A percentile compares a stretch with the other conserved stretches of the same genome.
Evolutionary conservation across 2,113 vertebrate genomes (phyloP).

Genomic region (Artemisiospiza belli): DNA sequence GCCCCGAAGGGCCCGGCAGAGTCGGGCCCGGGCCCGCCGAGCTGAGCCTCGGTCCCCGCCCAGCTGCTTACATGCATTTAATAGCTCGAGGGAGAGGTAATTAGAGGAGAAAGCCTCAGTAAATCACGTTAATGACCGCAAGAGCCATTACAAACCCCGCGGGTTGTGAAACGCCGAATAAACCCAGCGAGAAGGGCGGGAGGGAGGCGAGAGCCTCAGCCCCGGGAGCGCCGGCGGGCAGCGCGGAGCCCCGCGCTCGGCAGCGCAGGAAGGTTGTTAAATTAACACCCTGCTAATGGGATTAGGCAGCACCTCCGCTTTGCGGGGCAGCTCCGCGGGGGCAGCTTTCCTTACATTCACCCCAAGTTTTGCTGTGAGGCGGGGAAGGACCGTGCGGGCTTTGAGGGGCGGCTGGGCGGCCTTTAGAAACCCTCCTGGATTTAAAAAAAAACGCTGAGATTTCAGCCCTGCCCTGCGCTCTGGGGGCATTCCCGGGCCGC

Average conservation of each 20-base stretch:
- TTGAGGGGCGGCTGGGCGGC: rapidly evolving
- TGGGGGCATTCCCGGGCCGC: not conserved
- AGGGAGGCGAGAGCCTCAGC: not conserved
- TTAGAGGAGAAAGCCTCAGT: slow-evolving; percentile 53
- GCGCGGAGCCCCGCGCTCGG: not conserved
- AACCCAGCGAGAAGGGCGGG: not conserved
- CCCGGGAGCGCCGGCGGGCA: not conserved
- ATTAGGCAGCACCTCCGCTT: not conserved
- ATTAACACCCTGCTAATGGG: slow-evolving; percentile 39
- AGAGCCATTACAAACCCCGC: slow-evolving; percentile 29
- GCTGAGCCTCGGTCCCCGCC: not conserved
- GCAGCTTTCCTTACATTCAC: not conserved
- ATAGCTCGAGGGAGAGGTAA: slow-evolving; percentile 42
- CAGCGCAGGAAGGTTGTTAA: not conserved
- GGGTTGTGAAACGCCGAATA: not conserved
- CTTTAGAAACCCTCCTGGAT: rapidly evolving
- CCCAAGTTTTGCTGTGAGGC: not conserved
- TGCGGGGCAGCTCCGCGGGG: not conserved
- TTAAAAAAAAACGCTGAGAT: not conserved
- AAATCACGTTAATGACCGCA: slow-evolving; percentile 65
- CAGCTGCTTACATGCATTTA: slow-evolving; percentile 11
- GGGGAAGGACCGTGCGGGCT: not conserved
- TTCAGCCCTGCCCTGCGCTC: not conserved
- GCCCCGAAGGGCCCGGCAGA: not conserved
- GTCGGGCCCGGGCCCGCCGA: not conserved